Conservation (phyloP, 2,888 invertebrate genomes). For the Meliscaeva auricollis region DNA sequence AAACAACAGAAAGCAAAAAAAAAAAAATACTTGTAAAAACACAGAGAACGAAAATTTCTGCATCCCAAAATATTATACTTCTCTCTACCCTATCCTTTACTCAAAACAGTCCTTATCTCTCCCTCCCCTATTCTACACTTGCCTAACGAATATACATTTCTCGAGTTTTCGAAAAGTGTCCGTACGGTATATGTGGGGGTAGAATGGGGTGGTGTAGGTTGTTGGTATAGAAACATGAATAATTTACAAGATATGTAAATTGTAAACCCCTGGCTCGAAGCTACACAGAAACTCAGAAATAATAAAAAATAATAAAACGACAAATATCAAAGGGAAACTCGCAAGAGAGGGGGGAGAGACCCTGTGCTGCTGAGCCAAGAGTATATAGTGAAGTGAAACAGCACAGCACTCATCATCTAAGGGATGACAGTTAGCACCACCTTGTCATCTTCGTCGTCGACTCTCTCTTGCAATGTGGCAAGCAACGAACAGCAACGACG, state of each 20-base stretch:
- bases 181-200: neutral
- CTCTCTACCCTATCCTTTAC: neutral
- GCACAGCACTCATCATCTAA: slow-evolving; percentile 16
- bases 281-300: slow-evolving; percentile 5
- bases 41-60: slow-evolving; percentile 15
- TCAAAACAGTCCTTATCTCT: slow-evolving; percentile 11
- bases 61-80: slow-evolving; percentile 20
- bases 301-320: slow-evolving; percentile 30
- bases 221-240: slow-evolving; percentile 58
- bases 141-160: neutral
- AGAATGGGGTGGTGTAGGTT: neutral
- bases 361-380: neutral
- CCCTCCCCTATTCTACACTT: neutral
- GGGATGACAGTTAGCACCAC: slow-evolving; percentile 61
- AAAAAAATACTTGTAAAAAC: slow-evolving; percentile 6
- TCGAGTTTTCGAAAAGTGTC: slow-evolving; percentile 4
- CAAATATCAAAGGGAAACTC: slow-evolving; percentile 11
- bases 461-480: slow-evolving; percentile 49
- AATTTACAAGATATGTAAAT: slow-evolving; percentile 72
- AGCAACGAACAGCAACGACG: too few relatives aligned
- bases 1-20: neutral
- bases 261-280: slow-evolving; percentile 43
- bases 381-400: slow-evolving; percentile 1
- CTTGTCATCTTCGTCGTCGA: slow-evolving; percentile 59
- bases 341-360: slow-evolving; percentile 11